Evolutionary conservation across 2,113 vertebrate species (phyloP), one percentile per base, ranked within the genome.

Genomic region (Siphamia tubifer): DNA sequence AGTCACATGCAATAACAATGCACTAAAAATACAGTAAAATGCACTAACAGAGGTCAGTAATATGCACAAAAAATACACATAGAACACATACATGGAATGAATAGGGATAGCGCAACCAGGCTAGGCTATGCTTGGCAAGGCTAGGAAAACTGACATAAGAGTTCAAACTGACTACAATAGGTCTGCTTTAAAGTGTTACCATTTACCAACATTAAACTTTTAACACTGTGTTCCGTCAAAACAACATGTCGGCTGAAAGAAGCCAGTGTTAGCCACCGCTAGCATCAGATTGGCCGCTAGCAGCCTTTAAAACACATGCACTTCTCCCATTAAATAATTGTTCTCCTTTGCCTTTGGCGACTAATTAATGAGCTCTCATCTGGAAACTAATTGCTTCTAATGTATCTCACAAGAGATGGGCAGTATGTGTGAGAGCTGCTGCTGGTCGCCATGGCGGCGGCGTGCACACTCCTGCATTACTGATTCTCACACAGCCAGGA

Each of bases 281-380:
- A 20, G 42, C 57, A 62, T 47, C 43, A 55, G 40, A 7, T n/a
- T 53, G 60, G 15, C 12, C 23, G 23, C 17, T 5, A 8, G 57
- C 78, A 77, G 44, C 48, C 54, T 71, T 74, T 69, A 76, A 42
- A 70, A 74, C 54, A 69, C 54, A 21, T 82, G 64, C 72, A 61
- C 84, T 83, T 77, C 78, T 61, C 60, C 60, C 66, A 48, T 77
- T 68, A 78, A 83, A 87, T 87, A 70, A 80, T 66, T 83, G 47
- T 62, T 64, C 72, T 60, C 68, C 77, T 83, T 89, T 78, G 83
- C 85, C 84, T 78, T 61, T 43, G 83, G 86, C 72, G 40, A 85
- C 65, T 76, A 84, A 88, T 90, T 89, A 89, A 85, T 85, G 69
- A 68, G 67, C 79, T 89, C 87, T 89, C 78, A 90, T 88, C 71